Evolutionary conservation across 1,140 invertebrate species (phyloP).

Genomic region (Acromyrmex heyeri): DNA sequence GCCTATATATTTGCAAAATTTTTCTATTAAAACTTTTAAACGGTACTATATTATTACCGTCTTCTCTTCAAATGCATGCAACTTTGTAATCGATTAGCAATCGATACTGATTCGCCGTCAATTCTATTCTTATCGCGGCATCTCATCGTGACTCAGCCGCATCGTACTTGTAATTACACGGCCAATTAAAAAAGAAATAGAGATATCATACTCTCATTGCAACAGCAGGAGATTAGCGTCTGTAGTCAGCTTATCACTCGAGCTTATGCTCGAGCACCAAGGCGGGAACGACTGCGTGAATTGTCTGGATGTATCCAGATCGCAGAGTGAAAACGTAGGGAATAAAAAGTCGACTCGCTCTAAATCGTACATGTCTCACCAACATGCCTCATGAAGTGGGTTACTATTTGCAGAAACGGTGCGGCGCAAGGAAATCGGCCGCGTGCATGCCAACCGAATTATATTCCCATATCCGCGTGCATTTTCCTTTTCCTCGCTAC

Average conservation of each 20-base stretch:
- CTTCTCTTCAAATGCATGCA: background rate
- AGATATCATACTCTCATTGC: slow-evolving; percentile 5
- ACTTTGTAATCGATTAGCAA: background rate
- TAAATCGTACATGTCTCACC: slow-evolving; percentile 66
- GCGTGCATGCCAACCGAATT: slow-evolving; percentile 59
- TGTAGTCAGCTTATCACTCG: background rate
- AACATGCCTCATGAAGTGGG: slow-evolving; percentile 59
- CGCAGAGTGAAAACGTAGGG: slow-evolving; percentile 18
- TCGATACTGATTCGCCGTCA: slow-evolving; percentile 2
- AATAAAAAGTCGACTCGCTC: slow-evolving; percentile 45
- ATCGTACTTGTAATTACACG: slow-evolving; percentile 28
- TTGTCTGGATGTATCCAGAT: slow-evolving; percentile 16
- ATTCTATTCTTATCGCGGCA: slow-evolving; percentile 35
- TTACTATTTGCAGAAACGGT: slow-evolving; percentile 28
- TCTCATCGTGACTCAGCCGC: slow-evolving; percentile 34
- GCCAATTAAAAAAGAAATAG: slow-evolving; percentile 38
- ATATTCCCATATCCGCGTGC: background rate
- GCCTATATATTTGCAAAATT: too few relatives aligned
- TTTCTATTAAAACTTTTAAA: too few relatives aligned
- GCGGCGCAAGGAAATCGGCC: slow-evolving; percentile 7
- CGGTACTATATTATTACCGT: too few relatives aligned
- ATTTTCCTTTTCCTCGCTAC: background rate
- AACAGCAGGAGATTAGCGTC: background rate
- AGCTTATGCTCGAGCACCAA: background rate
- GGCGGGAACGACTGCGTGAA: background rate